Conservation (phyloP, 2,113 vertebrate species). For the Onychostoma macrolepis region DNA sequence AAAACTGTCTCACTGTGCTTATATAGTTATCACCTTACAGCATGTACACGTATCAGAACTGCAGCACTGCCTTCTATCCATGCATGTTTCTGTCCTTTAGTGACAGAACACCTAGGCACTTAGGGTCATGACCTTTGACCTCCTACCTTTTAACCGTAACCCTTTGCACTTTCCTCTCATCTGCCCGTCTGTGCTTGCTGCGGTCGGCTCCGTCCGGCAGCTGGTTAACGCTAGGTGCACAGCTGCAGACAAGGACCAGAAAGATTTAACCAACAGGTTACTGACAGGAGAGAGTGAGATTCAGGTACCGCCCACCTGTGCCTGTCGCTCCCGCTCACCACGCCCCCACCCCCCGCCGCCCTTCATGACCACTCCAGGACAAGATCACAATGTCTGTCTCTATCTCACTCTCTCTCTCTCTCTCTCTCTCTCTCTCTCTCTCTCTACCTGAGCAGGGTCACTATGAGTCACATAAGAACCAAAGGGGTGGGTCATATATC, state of each 20-base stretch:
- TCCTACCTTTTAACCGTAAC: conserved; percentile 45
- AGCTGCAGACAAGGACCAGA: conserved; percentile 97
- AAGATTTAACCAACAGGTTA: conserved; percentile 99
- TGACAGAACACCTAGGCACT: conserved; percentile 60
- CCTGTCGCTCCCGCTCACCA: conserved; percentile 66
- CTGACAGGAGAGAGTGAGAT: conserved; percentile 98
- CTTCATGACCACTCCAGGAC: conserved; percentile 80
- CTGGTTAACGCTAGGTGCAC: conserved; percentile 97
- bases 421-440: too few species aligned
- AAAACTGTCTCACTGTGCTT: conserved; percentile 49
- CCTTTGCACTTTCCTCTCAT: conserved; percentile 26
- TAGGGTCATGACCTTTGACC: conserved; percentile 63
- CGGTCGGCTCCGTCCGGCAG: conserved; percentile 86
- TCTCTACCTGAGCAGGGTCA: background rate
- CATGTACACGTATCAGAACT: conserved; percentile 16
- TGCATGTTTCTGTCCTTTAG: conserved; percentile 66
- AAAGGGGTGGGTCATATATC: background rate
- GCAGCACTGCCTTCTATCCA: conserved; percentile 33
- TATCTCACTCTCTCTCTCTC: too few species aligned
- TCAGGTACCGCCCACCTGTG: conserved; percentile 87
- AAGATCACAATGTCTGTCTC: conserved; percentile 55
- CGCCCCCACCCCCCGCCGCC: conserved; percentile 60
- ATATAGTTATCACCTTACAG: background rate
- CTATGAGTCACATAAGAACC: background rate
- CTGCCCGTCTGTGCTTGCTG: conserved; percentile 36